Conservation (phyloP, 2,888 invertebrate species). For the Leptura quadrifasciata region DNA sequence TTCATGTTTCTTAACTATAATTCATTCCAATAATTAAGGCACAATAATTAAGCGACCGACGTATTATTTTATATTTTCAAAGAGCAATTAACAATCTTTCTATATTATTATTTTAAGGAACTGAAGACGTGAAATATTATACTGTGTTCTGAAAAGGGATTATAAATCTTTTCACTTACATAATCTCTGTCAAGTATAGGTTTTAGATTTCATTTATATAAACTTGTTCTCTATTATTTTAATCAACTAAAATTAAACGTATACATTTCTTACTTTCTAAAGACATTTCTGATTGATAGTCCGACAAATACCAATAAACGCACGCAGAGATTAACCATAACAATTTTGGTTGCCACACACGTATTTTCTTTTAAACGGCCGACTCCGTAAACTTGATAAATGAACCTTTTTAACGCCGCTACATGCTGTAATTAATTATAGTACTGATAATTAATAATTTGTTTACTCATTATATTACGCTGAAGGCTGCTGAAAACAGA, state of each 20-base stretch:
- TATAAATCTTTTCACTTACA: neutral
- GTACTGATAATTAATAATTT: slow-evolving; percentile 52
- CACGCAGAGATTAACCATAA: slow-evolving; percentile 44
- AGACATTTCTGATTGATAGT: slow-evolving; percentile 45
- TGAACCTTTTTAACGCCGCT: slow-evolving; percentile 48
- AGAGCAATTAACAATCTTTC: neutral
- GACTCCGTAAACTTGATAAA: slow-evolving; percentile 47
- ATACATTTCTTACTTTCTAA: neutral
- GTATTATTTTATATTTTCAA: too few species aligned
- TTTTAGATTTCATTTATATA: neutral
- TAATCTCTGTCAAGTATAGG: neutral
- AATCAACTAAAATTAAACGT: neutral
- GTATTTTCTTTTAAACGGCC: slow-evolving; percentile 42
- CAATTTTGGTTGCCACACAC: slow-evolving; percentile 48
- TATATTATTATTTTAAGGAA: neutral
- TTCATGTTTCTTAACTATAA: too few species aligned
- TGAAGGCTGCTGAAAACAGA: slow-evolving; percentile 38
- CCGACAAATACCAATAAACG: slow-evolving; percentile 34
- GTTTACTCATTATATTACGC: slow-evolving; percentile 44
- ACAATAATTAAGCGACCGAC: too few species aligned
- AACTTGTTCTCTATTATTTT: neutral
- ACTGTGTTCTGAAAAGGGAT: neutral
- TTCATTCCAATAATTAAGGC: too few species aligned
- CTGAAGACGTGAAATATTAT: neutral
- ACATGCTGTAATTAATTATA: slow-evolving; percentile 50